Evolutionary conservation across 2,888 invertebrate species (phyloP), one percentile per base, ranked within the genome.

Genomic region (Drosophila limbata): DNA sequence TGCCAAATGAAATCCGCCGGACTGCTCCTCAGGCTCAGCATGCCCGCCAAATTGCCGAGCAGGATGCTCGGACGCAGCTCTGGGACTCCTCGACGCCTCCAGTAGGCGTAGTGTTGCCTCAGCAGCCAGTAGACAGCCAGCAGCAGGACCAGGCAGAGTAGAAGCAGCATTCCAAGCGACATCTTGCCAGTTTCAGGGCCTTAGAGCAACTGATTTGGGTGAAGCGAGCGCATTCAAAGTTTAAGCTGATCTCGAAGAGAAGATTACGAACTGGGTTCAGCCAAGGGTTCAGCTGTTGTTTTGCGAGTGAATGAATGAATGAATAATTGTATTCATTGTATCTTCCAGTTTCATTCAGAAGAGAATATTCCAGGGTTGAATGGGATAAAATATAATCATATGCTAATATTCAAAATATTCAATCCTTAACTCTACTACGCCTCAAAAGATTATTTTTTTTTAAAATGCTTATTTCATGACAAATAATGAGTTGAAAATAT

Each of bases 1-100:
- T 91, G 88, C 19, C 88, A 84, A 5, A 90, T 90, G 39, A 89
- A 88, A 13, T 92, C 84, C 0, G 92, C 91, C 0, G 92, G 81
- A 62, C 91, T 88, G 40, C 81, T 90, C n/a, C 78, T 88, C 57
- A 91, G 74, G 1, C 90, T 68, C 1, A 93, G 3, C 48, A 93
- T 77, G 1, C 92, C 91, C 3, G 70, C 73, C 21, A 94, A 87
- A 61, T 93, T 94, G 2, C 94, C 93, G 9, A 93, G 51, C 11
- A 93, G 76, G 10, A 92, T 84, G 0, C 77, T 82, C 1, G 93
- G 92, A 8, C 83, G 66, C 8, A 93, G 56, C 62, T 93, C 90
- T 2, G 89, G 74, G 1, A 94, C 78, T 3, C 91, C 91, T 0
- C 78, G 89, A 6, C 87, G 88, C 10, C 68, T 87, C 93, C 88